Conservation (phyloP, 2,888 invertebrate species). For the Caenorhabditis panamensis region DNA sequence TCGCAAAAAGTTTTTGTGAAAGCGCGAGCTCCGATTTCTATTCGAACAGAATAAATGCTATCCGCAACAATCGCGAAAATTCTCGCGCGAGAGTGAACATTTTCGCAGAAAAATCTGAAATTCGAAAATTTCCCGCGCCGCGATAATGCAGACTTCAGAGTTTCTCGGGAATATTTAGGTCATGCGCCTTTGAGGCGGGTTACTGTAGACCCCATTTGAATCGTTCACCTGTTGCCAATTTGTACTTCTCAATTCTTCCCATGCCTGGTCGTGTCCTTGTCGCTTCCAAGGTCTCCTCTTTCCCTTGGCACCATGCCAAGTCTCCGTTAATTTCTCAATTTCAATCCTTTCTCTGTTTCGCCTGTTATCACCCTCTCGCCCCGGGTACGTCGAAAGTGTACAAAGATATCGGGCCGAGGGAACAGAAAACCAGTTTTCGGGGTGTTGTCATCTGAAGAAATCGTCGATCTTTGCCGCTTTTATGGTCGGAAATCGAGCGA, state of each 20-base stretch:
- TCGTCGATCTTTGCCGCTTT: constrained; percentile 5
- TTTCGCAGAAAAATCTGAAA: not conserved
- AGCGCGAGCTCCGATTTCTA: too few relatives aligned
- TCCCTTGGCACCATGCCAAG: constrained; percentile 7
- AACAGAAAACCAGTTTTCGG: constrained; percentile 23
- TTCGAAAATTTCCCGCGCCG: too few relatives aligned
- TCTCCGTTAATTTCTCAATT: not conserved
- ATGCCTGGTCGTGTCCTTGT: constrained; percentile 1
- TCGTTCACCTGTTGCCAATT: too few relatives aligned
- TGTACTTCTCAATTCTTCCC: not conserved
- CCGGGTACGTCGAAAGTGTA: not conserved
- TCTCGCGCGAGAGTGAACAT: not conserved
- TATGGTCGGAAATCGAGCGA: not conserved
- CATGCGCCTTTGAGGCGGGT: constrained; percentile 3
- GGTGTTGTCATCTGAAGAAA: not conserved
- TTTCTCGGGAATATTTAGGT: not conserved
- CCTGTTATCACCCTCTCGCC: constrained; percentile 10
- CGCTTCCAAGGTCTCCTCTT: constrained; percentile 5
- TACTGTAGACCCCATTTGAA: not conserved
- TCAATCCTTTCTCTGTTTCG: not conserved
- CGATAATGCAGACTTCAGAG: not conserved
- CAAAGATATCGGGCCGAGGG: not conserved
- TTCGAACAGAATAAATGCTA: too few relatives aligned
- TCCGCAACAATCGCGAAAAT: too few relatives aligned
- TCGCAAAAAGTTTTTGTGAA: too few relatives aligned